Percentiles rank a stretch among this genome's conserved stretches.
Evolutionary conservation across 2,888 invertebrate species (phyloP).

Genomic region (Nephrotoma flavescens): DNA sequence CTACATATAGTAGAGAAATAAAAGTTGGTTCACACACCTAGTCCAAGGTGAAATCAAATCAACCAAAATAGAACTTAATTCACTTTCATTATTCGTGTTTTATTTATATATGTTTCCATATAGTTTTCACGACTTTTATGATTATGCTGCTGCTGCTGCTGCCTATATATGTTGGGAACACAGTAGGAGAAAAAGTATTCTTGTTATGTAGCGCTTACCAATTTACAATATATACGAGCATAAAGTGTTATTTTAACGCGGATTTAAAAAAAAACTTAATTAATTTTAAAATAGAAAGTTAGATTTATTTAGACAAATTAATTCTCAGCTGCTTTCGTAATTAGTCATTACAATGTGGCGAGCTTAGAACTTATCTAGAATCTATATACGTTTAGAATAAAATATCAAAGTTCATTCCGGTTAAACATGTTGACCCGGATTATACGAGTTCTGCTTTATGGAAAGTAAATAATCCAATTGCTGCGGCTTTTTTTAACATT

Average conservation of each 20-base stretch:
- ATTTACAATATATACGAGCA: not conserved
- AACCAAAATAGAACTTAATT: not conserved
- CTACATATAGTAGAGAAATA: not conserved
- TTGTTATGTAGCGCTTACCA: not conserved
- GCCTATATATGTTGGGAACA: not conserved
- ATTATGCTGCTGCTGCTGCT: not conserved
- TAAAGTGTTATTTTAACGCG: not conserved
- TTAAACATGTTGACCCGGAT: not conserved
- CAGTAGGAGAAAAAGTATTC: not conserved
- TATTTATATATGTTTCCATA: not conserved
- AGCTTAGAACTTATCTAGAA: not conserved
- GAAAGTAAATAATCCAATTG: not conserved
- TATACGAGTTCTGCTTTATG: not conserved
- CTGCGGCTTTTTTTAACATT: not conserved
- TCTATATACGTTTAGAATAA: not conserved
- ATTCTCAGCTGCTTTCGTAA: not conserved
- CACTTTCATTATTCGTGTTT: not conserved
- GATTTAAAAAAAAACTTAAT: not conserved
- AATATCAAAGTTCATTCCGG: not conserved
- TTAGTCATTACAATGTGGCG: not conserved
- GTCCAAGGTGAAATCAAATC: not conserved
- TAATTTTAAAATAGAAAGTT: not conserved
- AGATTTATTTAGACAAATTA: not conserved
- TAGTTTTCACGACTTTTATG: not conserved
- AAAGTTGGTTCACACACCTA: not conserved